A percentile compares a stretch with the other conserved stretches of the same genome.
phyloP scores from a whole-genome alignment of 2,113 vertebrate species.

The Indicator indicator region DNA sequence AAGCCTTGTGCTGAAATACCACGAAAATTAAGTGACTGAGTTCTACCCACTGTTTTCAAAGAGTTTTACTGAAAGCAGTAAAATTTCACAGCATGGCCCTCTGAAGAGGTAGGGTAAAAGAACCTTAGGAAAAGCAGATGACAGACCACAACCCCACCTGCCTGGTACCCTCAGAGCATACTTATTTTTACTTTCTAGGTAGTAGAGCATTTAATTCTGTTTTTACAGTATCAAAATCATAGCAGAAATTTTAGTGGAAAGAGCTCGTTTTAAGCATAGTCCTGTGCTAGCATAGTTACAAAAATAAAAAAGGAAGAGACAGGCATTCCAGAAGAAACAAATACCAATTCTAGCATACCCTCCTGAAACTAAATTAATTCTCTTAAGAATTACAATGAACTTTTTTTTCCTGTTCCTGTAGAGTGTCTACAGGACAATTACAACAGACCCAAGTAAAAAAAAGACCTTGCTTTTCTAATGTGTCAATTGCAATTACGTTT shows the following conservation, averaged over 20 bases:
- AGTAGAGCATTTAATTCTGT: not conserved
- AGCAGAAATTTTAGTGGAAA: not conserved
- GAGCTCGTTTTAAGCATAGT: not conserved
- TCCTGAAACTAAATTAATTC: not conserved
- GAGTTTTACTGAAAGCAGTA: not conserved
- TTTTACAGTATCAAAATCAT: not conserved
- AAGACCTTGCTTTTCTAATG: not conserved
- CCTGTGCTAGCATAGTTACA: not conserved
- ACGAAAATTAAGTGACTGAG: not conserved
- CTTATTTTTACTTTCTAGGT: not conserved
- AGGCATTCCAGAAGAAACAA: not conserved
- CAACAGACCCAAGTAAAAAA: not conserved
- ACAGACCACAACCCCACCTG: not conserved
- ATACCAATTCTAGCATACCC: not conserved
- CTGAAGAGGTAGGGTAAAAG: not conserved
- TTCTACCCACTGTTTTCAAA: not conserved
- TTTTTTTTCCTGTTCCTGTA: not conserved
- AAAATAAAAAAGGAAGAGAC: not conserved
- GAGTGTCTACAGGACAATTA: not conserved
- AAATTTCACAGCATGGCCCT: not conserved
- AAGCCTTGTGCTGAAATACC: not conserved
- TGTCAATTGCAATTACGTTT: not conserved
- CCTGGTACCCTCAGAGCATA: not conserved
- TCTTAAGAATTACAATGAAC: not conserved
- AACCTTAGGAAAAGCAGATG: not conserved